Base-by-base conservation (phyloP, 2,113 vertebrate genomes). In the Nothocercus julius region DNA sequence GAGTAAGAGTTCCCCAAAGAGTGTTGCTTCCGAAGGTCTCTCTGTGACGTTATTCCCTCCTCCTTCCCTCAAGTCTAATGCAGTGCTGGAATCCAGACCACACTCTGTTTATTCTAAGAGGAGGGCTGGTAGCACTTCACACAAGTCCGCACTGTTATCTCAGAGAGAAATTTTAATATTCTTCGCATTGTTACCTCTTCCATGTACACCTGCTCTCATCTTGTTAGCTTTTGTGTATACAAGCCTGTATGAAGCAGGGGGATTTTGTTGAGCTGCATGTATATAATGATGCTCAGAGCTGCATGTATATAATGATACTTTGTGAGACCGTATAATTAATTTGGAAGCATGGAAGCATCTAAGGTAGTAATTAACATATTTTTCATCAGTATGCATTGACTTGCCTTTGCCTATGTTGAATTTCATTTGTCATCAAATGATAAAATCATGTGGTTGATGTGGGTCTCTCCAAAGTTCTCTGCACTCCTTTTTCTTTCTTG, bases 261-360 rank as follows among this genome's bases (percentile, higher is more conserved):
- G 13, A 4, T 75, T 93, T 75, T n/a, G 12, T 44, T 82, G 72
- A 76, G 49, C 75, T 82, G 18, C 36, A 22, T 8, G 0, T 18
- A 1, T 1, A 1, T 22, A 32, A 20, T 8, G 40, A 20, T 8
- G 34, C 30, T 67, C 28, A n/a, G 6, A 4, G 78, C 75, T 82
- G 18, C 36, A 20, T 8, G 0, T 18, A 1, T 1, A 1, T 22
- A 32, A 20, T 8, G 40, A 20, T 8, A 32, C 7, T 47, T 64
- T 62, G 34, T 82, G 75, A 66, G 67, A 53, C 2, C 5, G 2
- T 20, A 6, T 18, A 22, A 13, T 79, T 63, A 18, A 47, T 85
- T 49, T 74, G 30, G 64, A 49, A 82, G 24, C 13, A 30, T 74
- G 30, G 68, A 49, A 82, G 18, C 13, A 30, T 8, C 2, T 62